Evolutionary conservation across 2,888 invertebrate genomes (phyloP).

Genomic region (Mythimna lalbum): DNA sequence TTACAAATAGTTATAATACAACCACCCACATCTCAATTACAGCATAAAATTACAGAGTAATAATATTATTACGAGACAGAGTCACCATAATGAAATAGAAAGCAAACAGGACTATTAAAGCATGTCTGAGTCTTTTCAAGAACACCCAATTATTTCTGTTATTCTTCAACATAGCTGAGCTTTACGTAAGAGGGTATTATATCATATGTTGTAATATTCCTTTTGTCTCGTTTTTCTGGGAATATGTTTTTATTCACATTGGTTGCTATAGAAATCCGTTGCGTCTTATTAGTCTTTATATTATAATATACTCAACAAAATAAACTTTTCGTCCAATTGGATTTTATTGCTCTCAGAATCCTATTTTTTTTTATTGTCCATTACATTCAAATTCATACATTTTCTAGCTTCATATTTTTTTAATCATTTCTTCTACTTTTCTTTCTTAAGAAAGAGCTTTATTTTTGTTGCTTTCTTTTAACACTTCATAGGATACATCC

Average conservation of each 20-base stretch:
- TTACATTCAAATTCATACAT: background rate
- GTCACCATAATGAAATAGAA: slow-evolving; percentile 61
- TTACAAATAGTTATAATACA: slow-evolving; percentile 16
- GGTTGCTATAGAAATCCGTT: background rate
- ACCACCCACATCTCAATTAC: slow-evolving; percentile 28
- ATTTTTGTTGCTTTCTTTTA: background rate
- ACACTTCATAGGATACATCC: background rate
- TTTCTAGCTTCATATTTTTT: background rate
- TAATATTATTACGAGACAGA: slow-evolving; percentile 28
- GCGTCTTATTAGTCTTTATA: background rate
- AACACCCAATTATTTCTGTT: slow-evolving; percentile 69
- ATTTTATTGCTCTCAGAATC: too few relatives aligned
- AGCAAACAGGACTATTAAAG: slow-evolving; percentile 61
- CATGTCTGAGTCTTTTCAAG: slow-evolving; percentile 53
- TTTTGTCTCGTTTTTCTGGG: slow-evolving; percentile 20
- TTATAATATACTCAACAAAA: too few relatives aligned
- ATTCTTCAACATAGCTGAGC: slow-evolving; percentile 57
- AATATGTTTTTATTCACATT: background rate
- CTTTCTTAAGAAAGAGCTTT: background rate
- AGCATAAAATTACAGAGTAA: slow-evolving; percentile 27
- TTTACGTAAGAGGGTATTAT: slow-evolving; percentile 54
- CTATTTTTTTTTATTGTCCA: too few relatives aligned
- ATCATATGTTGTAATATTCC: slow-evolving; percentile 31
- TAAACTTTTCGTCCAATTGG: too few relatives aligned
- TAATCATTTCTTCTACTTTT: background rate